A percentile compares a stretch with the other conserved stretches of the same genome.
These are phyloP conservation scores for Lepidonotus clava DNA, from an alignment of 2,888 invertebrate species.

Conservation along the genomic window DNA sequence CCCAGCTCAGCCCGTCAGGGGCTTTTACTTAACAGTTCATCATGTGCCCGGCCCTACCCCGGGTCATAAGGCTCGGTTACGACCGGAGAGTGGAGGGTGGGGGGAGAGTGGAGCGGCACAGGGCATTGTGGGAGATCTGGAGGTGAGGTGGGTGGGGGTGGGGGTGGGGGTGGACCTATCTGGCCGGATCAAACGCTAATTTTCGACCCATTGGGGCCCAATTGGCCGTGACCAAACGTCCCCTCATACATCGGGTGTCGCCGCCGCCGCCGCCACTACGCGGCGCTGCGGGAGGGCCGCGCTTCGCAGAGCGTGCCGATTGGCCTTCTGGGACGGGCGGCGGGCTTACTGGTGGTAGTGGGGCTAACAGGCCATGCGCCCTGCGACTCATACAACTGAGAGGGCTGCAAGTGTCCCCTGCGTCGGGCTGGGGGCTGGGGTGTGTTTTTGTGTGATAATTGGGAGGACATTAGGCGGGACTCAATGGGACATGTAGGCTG, in stretches of 20 bases:
- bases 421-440: too few relatives aligned
- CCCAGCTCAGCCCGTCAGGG: constrained; percentile 46
- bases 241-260: constrained; percentile 39
- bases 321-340: not conserved
- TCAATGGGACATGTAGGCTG: not conserved
- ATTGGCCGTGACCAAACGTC: constrained; percentile 40
- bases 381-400: too few relatives aligned
- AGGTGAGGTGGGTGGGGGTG: too few relatives aligned
- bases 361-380: too few relatives aligned
- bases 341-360: too few relatives aligned
- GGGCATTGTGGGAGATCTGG: too few relatives aligned
- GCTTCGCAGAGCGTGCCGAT: not conserved
- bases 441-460: constrained; percentile 26
- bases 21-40: constrained; percentile 55
- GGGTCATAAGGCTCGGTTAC: not conserved
- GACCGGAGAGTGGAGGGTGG: not conserved
- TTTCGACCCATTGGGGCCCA: constrained; percentile 49
- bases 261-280: not conserved
- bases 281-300: not conserved
- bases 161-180: too few relatives aligned
- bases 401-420: too few relatives aligned
- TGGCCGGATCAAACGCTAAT: constrained; percentile 43
- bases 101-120: too few relatives aligned
- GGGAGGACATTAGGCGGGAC: not conserved
- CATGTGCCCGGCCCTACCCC: too few relatives aligned